phyloP scores from a whole-genome alignment of 1,140 invertebrate genomes.

The Steinernema feltiae region DNA sequence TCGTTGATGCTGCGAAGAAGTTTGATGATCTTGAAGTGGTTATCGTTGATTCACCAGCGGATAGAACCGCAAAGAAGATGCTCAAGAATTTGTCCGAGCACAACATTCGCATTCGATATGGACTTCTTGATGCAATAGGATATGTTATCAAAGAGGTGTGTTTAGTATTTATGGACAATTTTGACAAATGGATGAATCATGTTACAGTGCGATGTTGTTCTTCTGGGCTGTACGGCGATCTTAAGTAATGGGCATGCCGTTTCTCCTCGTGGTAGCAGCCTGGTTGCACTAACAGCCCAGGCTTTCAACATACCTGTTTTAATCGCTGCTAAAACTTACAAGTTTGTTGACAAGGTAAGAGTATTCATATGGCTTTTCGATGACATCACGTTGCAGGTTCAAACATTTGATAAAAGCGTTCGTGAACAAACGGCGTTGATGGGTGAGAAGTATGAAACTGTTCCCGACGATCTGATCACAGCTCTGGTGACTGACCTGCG shows the following conservation, averaged over 20 bases:
- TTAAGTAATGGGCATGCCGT: slow-evolving; percentile 29
- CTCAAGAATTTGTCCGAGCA: slow-evolving; percentile 1
- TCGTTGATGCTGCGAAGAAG: slow-evolving; percentile 4
- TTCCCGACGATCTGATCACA: slow-evolving; percentile 32
- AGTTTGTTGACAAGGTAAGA: slow-evolving; percentile 40
- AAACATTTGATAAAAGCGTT: slow-evolving; percentile 11
- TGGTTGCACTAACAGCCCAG: slow-evolving; percentile 25
- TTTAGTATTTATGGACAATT: no score
- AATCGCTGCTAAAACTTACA: slow-evolving; percentile 30
- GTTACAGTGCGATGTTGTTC: slow-evolving; percentile 20
- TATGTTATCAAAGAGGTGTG: slow-evolving; percentile 20
- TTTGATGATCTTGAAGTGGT: slow-evolving; percentile 10
- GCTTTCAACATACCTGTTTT: slow-evolving; percentile 33
- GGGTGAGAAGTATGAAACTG: slow-evolving; percentile 24
- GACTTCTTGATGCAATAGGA: slow-evolving; percentile 27
- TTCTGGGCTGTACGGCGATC: slow-evolving; percentile 37
- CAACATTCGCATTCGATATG: slow-evolving; percentile 27
- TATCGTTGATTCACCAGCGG: slow-evolving; percentile 18
- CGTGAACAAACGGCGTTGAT: slow-evolving; percentile 18
- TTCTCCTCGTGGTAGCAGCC: slow-evolving; percentile 25
- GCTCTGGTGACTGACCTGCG: slow-evolving; percentile 37
- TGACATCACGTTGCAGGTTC: slow-evolving; percentile 11
- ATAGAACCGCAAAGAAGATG: slow-evolving; percentile 20
- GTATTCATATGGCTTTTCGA: neutral
- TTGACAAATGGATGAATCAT: neutral